These are phyloP conservation scores for Hydrochoerus hydrochaeris DNA, from an alignment of 2,113 vertebrate species.

Conservation along the genomic window DNA sequence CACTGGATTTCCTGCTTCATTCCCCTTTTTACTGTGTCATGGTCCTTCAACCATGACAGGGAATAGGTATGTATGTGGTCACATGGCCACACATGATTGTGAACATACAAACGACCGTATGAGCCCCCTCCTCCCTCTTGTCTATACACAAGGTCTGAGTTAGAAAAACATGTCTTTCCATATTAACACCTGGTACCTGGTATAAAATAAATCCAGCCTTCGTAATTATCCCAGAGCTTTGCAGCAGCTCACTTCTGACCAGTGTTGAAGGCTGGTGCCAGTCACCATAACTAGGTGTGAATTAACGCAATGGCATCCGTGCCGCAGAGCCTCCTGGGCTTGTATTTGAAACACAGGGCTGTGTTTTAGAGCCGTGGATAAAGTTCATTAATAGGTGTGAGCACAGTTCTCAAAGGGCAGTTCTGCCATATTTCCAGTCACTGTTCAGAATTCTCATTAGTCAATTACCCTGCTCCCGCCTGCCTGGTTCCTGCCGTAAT, in stretches of 20 bases:
- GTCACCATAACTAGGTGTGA: constrained; percentile 82
- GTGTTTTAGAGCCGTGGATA: constrained; percentile 75
- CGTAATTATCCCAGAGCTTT: constrained; percentile 68
- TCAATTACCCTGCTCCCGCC: constrained; percentile 77
- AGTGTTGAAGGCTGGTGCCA: constrained; percentile 81
- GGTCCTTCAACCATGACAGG: not conserved
- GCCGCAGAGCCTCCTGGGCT: constrained; percentile 67
- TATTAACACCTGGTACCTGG: constrained; percentile 76
- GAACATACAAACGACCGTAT: not conserved
- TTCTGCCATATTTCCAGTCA: constrained; percentile 79
- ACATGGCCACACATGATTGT: not conserved
- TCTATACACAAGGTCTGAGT: not conserved
- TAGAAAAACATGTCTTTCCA: constrained; percentile 55
- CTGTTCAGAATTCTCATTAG: constrained; percentile 83
- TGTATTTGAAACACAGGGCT: constrained; percentile 73
- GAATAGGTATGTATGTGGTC: not conserved
- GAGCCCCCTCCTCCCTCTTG: fast-evolving
- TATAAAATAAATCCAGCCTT: constrained; percentile 55
- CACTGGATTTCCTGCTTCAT: not conserved
- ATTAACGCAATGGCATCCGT: constrained; percentile 65
- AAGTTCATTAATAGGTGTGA: constrained; percentile 81
- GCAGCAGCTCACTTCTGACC: constrained; percentile 69
- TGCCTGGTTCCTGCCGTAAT: constrained; percentile 65
- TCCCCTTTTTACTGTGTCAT: not conserved
- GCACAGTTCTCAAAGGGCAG: constrained; percentile 82